Base-by-base conservation (phyloP, 2,888 invertebrate genomes). In the Perizoma flavofasciatum region DNA sequence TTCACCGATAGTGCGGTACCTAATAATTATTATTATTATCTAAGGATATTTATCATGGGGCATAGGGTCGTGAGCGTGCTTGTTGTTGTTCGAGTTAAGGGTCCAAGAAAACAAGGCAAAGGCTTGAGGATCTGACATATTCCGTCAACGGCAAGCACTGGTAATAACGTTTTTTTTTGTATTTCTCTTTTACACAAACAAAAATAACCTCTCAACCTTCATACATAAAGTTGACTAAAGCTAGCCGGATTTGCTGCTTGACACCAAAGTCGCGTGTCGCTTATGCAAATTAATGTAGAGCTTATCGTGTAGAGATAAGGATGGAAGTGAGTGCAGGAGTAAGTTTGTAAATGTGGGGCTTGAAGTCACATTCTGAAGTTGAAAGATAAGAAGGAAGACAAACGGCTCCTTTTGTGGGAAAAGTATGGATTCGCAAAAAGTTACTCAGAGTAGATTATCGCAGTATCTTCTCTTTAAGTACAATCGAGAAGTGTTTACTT, bases 71-170 rank as follows among this genome's bases (percentile, higher is more conserved):
- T 22, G 22, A 22, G 22, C 22, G 22, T 22, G 22, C 3, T 22
- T 22, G 81, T 81, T 78, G 79, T 77, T 83, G 82, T 86, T 85
- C 83, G 81, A 85, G 81, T 85, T 84, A 84, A 77, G 81, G 83
- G 81, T 77, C 81, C 78, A 77, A 80, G 82, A 81, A 82, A 85
- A 85, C 86, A 85, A 76, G 75, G 75, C 79, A 80, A 86, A 81
- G 81, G 77, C 81, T 79, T 79, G 79, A 69, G 75, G 76, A 71
- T 81, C 84, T 81, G 81, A 81, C 86, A 85, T 22, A 22, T 22
- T 88, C 85, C 83, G 85, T 88, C 86, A 83, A 78, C 82, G 75
- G 74, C 75, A 76, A 77, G 77, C 83, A 83, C 81, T 52, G 50
- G 58, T 54, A 72, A 75, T 74, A 69, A 72, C 49, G 22, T 22